Evolutionary conservation across 1,140 invertebrate genomes (phyloP), one percentile per base, ranked within the genome.

Genomic region (Idris sp.): DNA sequence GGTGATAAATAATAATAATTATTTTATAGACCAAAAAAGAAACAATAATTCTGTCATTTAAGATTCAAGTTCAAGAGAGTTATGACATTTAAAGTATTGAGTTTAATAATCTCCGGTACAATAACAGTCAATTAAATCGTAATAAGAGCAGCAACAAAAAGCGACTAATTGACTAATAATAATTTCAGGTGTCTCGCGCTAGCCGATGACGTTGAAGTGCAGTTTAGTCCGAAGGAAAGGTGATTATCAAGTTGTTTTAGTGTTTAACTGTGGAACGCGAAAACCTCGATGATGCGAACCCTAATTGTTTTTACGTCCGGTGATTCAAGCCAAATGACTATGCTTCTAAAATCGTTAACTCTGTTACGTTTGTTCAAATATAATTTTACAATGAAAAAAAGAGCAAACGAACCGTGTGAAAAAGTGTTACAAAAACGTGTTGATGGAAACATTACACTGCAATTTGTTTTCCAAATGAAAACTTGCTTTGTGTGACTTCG

Each of bases 121-220:
- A 38, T 53, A 40, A 41, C 4, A 16, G 11, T 41, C 38, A 33
- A 56, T 41, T 13, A 35, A 5, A n/a, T 13, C 16, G 26, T 9
- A 9, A 9, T 1, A n/a, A 18, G 8, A 22, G 11, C 2, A 10
- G 22, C 1, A 19, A 15, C 16, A 53, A 56, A 49, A 56, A 56
- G 43, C 26, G 7, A 7, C 25, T 49, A 56, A 56, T 25, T 49
- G 13, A 9, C 22, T 38, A 54, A 22, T 72, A 14, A 26, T 78
- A 77, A 77, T 26, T 76, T 14, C 49, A 87, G 85, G 83, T 85
- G 46, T 84, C 85, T 19, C 81, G 79, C 58, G 82, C 83, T 28
- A 85, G 77, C 48, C 80, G 82, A 80, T 86, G 79, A 86, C 41
- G 59, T 14, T 18, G 26, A 35, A 26, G 30, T 13, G 33, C 18